A percentile compares a stretch with the other conserved stretches of the same genome.
Conservation (phyloP, 2,888 invertebrate genomes). For the Muscina levida region DNA sequence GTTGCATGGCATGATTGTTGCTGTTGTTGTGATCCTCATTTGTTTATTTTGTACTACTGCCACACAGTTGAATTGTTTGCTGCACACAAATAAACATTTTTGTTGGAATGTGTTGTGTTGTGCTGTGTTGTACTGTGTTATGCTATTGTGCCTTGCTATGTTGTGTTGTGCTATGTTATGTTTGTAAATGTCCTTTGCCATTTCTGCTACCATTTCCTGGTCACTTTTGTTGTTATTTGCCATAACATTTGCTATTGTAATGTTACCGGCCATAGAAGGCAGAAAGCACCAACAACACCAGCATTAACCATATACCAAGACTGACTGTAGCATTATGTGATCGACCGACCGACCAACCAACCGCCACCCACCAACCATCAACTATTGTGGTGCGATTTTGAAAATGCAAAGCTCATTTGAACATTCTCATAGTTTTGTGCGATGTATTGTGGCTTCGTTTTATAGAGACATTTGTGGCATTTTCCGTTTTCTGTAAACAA, state of each 20-base stretch:
- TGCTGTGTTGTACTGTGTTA: background rate
- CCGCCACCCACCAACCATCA: background rate
- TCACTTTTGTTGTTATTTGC: constrained; percentile 41
- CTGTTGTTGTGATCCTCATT: constrained; percentile 15
- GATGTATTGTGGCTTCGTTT: constrained; percentile 38
- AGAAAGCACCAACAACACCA: constrained; percentile 35
- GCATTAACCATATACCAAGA: background rate
- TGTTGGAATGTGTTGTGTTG: constrained; percentile 52
- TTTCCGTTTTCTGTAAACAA: constrained; percentile 44
- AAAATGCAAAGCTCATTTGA: too few species aligned
- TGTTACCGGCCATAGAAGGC: too few species aligned
- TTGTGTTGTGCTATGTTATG: background rate
- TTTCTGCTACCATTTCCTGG: constrained; percentile 43
- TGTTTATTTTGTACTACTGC: constrained; percentile 47
- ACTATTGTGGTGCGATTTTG: background rate
- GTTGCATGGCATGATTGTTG: constrained; percentile 8
- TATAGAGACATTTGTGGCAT: constrained; percentile 62
- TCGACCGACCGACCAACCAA: background rate
- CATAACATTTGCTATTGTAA: constrained; percentile 52
- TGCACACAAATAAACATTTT: constrained; percentile 47
- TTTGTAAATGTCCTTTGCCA: background rate
- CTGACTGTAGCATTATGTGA: background rate
- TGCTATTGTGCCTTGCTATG: background rate
- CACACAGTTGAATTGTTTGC: constrained; percentile 59
- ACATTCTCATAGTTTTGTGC: background rate